Evolutionary conservation across 2,113 vertebrate genomes (phyloP).

Genomic region (Apaloderma vittatum): DNA sequence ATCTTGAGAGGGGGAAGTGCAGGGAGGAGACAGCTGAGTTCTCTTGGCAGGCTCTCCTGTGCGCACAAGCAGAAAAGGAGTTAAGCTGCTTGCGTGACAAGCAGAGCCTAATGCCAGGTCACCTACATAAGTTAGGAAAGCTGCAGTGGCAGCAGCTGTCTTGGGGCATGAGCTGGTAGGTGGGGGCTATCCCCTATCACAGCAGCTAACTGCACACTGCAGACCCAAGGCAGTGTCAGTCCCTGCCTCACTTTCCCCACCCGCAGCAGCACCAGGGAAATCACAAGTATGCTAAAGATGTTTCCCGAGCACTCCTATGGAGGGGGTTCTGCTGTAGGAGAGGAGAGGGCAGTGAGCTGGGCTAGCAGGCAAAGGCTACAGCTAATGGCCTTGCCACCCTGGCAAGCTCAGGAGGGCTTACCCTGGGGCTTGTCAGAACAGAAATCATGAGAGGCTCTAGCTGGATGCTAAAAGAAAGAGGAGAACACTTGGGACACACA

Average conservation of each 20-base stretch:
- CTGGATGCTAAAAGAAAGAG: neutral
- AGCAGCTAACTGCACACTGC: neutral
- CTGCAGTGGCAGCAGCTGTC: neutral
- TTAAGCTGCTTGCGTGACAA: neutral
- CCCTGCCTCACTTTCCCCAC: neutral
- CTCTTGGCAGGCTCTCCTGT: neutral
- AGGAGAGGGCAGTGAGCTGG: neutral
- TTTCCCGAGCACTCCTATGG: neutral
- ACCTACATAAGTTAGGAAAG: neutral
- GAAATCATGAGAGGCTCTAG: neutral
- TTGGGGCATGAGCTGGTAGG: neutral
- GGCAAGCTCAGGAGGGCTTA: neutral
- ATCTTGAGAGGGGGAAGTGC: neutral
- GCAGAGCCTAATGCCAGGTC: neutral
- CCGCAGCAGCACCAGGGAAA: neutral
- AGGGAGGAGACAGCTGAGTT: neutral
- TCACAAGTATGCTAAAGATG: neutral
- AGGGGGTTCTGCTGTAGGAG: neutral
- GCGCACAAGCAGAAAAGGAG: accelerated
- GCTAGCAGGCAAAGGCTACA: neutral
- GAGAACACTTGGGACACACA: neutral
- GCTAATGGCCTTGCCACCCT: neutral
- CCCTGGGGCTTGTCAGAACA: neutral
- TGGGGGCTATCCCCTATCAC: neutral
- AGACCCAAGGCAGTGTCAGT: neutral